phyloP scores from a whole-genome alignment of 2,113 vertebrate genomes.

The Tyto alba region DNA sequence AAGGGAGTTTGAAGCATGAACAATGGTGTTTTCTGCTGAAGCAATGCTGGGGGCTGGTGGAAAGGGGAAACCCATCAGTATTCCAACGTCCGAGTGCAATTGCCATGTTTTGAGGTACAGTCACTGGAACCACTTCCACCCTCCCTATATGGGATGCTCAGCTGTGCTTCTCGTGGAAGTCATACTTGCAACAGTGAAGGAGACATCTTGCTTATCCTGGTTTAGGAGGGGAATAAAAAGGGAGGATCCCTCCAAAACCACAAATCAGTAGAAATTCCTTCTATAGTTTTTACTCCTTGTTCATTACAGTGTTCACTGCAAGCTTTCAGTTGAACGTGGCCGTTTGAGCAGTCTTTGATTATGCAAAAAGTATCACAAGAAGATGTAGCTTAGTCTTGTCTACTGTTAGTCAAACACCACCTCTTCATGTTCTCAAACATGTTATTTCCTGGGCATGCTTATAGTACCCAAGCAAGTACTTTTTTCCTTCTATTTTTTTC shows the following conservation, averaged over 20 bases:
- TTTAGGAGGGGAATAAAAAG: background rate
- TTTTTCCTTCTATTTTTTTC: background rate
- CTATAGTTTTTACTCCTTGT: background rate
- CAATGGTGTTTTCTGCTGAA: background rate
- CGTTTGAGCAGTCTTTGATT: background rate
- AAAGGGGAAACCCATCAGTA: background rate
- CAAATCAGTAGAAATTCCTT: background rate
- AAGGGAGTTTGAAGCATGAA: background rate
- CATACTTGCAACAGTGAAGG: background rate
- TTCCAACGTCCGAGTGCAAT: background rate
- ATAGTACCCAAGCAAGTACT: background rate
- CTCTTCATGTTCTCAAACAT: background rate
- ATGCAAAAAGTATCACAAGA: background rate
- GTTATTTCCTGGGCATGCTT: background rate
- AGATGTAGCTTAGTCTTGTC: background rate
- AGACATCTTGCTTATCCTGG: background rate
- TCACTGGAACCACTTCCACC: background rate
- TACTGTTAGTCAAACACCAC: background rate
- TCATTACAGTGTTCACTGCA: background rate
- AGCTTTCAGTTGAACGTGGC: background rate
- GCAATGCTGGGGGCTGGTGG: background rate
- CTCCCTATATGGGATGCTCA: background rate
- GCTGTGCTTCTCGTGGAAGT: background rate
- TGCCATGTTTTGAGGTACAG: background rate
- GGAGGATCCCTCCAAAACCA: background rate